Conservation (phyloP, 2,113 vertebrate genomes). For the Ranitomeya imitator region DNA sequence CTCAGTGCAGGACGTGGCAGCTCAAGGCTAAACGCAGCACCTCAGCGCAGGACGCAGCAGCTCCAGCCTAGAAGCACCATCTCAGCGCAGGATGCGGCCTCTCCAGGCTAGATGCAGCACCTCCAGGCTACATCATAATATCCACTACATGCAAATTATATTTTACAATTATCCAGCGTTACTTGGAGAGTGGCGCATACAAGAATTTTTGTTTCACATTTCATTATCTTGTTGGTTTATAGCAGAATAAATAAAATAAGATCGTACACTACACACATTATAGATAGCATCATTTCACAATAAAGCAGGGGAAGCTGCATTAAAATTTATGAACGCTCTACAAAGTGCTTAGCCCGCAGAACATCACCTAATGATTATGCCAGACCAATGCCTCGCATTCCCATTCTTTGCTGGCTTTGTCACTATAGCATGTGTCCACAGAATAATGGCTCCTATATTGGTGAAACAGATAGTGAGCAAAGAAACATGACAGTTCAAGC, state of each 20-base stretch:
- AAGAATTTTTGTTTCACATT: not conserved
- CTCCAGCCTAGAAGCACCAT: no score
- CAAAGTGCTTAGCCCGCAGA: not conserved
- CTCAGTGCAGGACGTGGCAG: no score
- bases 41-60: no score
- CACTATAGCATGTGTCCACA: not conserved
- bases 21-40: no score
- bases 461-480: not conserved
- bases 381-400: not conserved
- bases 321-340: not conserved
- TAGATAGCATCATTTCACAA: not conserved
- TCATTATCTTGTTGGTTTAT: not conserved
- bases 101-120: no score
- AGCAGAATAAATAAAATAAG: not conserved
- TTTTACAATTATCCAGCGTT: no score
- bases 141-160: no score
- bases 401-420: not conserved
- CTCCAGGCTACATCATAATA: no score
- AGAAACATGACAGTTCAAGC: not conserved
- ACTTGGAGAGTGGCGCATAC: no score
- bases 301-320: not conserved
- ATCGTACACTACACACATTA: not conserved
- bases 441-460: not conserved
- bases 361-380: not conserved
- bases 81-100: no score